Conservation (phyloP, 2,797 vertebrate species). For the Telmatherina bonti region DNA sequence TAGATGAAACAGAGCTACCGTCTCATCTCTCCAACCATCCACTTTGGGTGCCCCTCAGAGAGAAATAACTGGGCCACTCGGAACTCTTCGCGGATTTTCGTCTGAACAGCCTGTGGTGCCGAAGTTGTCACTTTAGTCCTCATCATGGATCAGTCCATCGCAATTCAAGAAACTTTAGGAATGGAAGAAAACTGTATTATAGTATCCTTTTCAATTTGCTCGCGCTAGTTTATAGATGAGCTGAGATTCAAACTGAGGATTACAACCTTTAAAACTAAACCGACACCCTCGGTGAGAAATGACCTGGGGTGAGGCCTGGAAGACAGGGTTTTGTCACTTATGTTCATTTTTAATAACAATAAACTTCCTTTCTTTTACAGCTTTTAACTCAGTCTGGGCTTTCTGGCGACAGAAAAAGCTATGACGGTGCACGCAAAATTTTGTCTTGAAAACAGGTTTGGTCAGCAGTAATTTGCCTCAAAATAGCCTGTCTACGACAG, state of each 20-base stretch:
- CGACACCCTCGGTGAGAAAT: background rate
- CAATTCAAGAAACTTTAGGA: constrained; percentile 90
- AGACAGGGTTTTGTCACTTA: background rate
- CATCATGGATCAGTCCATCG: constrained; percentile 93
- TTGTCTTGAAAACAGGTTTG: background rate
- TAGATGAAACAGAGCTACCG: background rate
- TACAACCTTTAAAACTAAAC: background rate
- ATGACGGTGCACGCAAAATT: background rate
- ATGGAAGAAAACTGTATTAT: constrained; percentile 84
- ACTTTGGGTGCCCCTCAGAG: background rate
- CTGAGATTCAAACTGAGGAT: background rate
- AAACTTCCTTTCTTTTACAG: background rate
- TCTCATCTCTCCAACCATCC: background rate
- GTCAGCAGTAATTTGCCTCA: constrained; percentile 30
- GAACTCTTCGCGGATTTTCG: constrained; percentile 10
- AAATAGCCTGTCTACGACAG: constrained; percentile 36
- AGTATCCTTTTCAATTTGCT: constrained; percentile 87
- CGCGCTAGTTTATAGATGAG: background rate
- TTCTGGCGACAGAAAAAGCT: background rate
- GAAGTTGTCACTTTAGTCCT: constrained; percentile 27
- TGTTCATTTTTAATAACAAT: background rate
- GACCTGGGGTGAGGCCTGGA: constrained; percentile 18
- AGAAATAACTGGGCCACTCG: constrained; percentile 11
- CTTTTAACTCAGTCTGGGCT: background rate
- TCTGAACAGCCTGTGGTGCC: background rate